A percentile compares a stretch with the other conserved stretches of the same genome.
These are phyloP conservation scores for Yponomeuta evonymella DNA, from an alignment of 2,888 invertebrate species.

Conservation along the genomic window DNA sequence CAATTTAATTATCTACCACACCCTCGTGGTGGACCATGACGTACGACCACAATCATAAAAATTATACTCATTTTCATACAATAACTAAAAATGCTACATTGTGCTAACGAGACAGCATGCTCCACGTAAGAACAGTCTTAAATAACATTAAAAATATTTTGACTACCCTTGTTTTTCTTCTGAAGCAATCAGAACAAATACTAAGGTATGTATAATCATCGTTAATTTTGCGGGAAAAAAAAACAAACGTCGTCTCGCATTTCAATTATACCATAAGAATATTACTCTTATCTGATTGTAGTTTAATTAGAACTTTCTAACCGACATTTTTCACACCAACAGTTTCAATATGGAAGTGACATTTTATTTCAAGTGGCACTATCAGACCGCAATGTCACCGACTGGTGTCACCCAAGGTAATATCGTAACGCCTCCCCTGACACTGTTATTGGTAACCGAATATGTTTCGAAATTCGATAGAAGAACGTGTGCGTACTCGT, in stretches of 20 bases:
- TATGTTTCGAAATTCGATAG: slow-evolving; percentile 32
- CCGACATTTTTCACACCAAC: neutral
- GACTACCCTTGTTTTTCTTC: no score
- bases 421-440: slow-evolving; percentile 35
- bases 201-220: no score
- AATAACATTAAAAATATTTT: no score
- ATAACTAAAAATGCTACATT: no score
- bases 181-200: no score
- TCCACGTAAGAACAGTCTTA: no score
- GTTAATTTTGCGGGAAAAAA: no score
- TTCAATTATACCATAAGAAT: neutral
- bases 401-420: slow-evolving; percentile 36
- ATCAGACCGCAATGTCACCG: slow-evolving; percentile 9
- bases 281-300: neutral
- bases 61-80: no score
- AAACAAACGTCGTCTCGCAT: neutral
- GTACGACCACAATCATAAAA: no score
- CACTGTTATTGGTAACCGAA: slow-evolving; percentile 31
- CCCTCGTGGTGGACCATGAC: no score
- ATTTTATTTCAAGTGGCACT: neutral
- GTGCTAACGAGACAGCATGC: no score
- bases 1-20: no score
- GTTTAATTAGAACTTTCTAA: neutral
- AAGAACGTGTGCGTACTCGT: neutral
- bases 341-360: neutral